Evolutionary conservation across 2,888 invertebrate genomes (phyloP), one percentile per base, ranked within the genome.

Genomic region (Nomada fabriciana): DNA sequence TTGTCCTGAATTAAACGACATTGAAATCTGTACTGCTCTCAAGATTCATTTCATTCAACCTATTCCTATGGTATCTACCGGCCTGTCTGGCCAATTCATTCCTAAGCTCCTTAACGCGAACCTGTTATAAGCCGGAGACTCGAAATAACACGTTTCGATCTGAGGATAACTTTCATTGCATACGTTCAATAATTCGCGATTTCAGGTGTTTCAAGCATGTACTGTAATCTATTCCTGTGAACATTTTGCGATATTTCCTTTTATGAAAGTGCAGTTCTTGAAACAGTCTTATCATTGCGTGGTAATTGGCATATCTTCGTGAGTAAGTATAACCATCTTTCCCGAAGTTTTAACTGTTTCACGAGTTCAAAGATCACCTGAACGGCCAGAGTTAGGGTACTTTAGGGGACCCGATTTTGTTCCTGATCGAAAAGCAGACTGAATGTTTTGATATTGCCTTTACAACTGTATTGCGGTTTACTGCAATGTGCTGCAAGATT

Each of bases 111-210:
- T 73, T 20, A 18, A 29, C 4, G 13, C n/a, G n/a, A n/a, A 43
- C 47, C 11, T 29, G 42, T 65, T 53, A 64, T 52, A 29, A 52
- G 52, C 65, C 52, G 29, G 65, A 53, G 59, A 25, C 36, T 47
- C 25, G 25, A 65, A 53, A 75, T 53, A 60, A 65, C 20, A 36
- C 23, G 7, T 5, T 2, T 13, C 20, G 65, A 60, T 42, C 23
- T 60, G 7, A 11, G n/a, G 42, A 68, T 55, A 42, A 68, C 53
- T 60, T 20, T 18, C 36, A 18, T 1, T 36, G 20, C 23, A 25
- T 29, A 18, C 15, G 9, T 10, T 50, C 67, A 3, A 55, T 15
- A 67, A 53, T 50, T 53, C 15, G 25, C n/a, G 36, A 36, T 67
- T 71, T 71, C 23, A 23, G 23, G 15, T 20, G 15, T 25, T 25